Percentiles rank a stretch among this genome's conserved stretches.
These are phyloP conservation scores for Hyles euphorbiae DNA, from an alignment of 1,140 invertebrate species.

Conservation along the genomic window DNA sequence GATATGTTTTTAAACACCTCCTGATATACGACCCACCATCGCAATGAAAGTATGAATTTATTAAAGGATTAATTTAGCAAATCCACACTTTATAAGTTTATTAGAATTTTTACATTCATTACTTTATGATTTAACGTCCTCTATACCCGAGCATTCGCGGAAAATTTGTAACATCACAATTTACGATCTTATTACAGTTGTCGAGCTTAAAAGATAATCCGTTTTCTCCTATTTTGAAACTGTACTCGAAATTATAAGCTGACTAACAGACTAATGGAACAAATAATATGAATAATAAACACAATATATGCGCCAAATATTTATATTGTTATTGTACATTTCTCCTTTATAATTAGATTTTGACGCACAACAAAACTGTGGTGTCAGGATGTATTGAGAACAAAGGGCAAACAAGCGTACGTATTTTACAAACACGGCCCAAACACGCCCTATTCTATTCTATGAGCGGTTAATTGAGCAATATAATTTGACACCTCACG, in stretches of 20 bases:
- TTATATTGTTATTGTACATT: too few species aligned
- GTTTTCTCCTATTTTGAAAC: too few species aligned
- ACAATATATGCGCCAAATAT: too few species aligned
- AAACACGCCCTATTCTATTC: slow-evolving; percentile 64
- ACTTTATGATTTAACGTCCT: neutral
- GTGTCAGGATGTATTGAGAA: neutral
- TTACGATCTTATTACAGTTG: slow-evolving; percentile 3
- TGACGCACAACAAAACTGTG: too few species aligned
- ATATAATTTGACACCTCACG: slow-evolving; percentile 73
- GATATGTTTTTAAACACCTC: slow-evolving; percentile 3
- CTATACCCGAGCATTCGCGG: neutral
- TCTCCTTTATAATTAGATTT: neutral
- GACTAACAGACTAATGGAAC: too few species aligned
- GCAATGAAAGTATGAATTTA: slow-evolving; percentile 4
- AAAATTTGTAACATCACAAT: neutral
- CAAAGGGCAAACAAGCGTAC: slow-evolving; percentile 12
- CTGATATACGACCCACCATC: slow-evolving; percentile 2
- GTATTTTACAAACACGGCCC: slow-evolving; percentile 49
- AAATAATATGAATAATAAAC: too few species aligned
- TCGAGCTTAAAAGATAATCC: too few species aligned
- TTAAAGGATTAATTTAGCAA: slow-evolving; percentile 5
- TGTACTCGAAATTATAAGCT: too few species aligned
- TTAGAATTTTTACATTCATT: slow-evolving; percentile 1
- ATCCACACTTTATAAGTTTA: slow-evolving; percentile 3
- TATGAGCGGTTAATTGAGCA: slow-evolving; percentile 68